phyloP scores from a whole-genome alignment of 2,113 vertebrate genomes.

The Alexandromys fortis region DNA sequence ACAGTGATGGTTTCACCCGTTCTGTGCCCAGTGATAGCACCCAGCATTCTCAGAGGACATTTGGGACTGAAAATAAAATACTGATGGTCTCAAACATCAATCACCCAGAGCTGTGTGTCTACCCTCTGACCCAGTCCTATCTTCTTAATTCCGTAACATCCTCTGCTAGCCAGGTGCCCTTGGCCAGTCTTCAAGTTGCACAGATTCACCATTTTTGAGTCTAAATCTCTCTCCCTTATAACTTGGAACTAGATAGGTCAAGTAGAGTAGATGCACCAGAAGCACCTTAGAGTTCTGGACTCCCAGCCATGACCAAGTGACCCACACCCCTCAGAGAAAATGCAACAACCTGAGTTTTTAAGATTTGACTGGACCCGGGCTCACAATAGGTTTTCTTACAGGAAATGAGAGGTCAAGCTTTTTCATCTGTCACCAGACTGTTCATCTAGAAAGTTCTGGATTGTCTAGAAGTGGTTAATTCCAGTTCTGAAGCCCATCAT shows the following conservation, averaged over 20 bases:
- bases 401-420: neutral
- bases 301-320: neutral
- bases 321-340: neutral
- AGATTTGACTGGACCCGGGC: neutral
- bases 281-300: neutral
- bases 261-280: neutral
- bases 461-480: neutral
- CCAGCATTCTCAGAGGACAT: neutral
- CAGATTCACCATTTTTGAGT: neutral
- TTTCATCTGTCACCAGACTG: no score
- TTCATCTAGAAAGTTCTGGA: neutral
- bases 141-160: neutral
- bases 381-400: neutral
- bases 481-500: neutral
- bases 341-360: neutral
- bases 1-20: rapidly evolving
- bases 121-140: neutral
- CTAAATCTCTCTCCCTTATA: neutral
- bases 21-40: neutral
- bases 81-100: neutral
- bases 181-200: neutral
- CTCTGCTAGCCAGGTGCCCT: neutral
- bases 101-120: neutral
- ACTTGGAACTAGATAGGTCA: neutral
- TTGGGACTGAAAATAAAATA: neutral